Percentiles rank a stretch among this genome's conserved stretches.
These are phyloP conservation scores for Australoheros scitulus DNA, from an alignment of 2,113 vertebrate genomes.

Conservation along the genomic window DNA sequence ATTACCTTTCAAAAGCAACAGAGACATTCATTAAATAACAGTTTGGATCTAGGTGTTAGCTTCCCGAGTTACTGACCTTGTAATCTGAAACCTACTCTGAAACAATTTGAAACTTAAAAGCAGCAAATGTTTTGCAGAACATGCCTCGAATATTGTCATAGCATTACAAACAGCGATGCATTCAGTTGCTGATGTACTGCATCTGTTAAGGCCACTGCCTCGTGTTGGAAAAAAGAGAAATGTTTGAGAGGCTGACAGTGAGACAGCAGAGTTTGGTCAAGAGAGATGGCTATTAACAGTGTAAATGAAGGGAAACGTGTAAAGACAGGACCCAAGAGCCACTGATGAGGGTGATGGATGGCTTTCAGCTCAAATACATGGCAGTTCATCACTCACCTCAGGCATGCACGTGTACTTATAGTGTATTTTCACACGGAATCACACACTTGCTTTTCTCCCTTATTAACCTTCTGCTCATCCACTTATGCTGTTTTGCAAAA, in stretches of 20 bases:
- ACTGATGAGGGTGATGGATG: constrained; percentile 75
- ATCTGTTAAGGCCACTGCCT: background rate
- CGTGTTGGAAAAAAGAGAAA: background rate
- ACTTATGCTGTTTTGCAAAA: constrained; percentile 24
- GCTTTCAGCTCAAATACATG: constrained; percentile 56
- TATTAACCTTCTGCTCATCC: constrained; percentile 55
- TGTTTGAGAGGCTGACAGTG: background rate
- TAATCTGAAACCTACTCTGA: background rate
- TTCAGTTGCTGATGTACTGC: constrained; percentile 2
- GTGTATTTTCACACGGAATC: constrained; percentile 10
- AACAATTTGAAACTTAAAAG: background rate
- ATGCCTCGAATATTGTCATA: background rate
- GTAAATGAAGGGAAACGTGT: constrained; percentile 72
- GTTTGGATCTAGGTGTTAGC: background rate
- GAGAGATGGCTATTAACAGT: constrained; percentile 65
- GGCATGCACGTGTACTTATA: constrained; percentile 26
- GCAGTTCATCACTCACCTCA: constrained; percentile 69
- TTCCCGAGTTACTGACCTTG: background rate
- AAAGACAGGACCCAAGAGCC: constrained; percentile 61
- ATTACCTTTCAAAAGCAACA: background rate
- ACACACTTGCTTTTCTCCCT: constrained; percentile 46
- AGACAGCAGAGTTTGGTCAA: constrained; percentile 38
- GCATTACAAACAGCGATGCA: background rate
- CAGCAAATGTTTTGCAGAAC: background rate
- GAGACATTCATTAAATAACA: background rate